Evolutionary conservation across 2,113 vertebrate species (phyloP).

Genomic region (Callaeas wilsoni): DNA sequence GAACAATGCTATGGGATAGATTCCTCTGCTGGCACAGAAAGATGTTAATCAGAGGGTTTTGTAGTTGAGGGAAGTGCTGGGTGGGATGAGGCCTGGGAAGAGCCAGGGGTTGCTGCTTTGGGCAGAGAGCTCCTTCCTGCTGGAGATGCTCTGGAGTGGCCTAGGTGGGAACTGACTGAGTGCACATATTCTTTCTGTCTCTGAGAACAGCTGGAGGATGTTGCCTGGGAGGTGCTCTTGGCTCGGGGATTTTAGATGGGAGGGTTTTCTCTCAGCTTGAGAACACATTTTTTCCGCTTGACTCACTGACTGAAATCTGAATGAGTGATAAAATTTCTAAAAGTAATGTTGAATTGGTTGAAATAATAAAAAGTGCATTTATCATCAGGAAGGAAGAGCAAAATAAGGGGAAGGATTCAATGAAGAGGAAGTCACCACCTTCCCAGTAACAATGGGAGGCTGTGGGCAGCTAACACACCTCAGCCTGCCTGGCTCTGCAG

Average conservation of each 20-base stretch:
- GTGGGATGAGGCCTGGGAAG: not conserved
- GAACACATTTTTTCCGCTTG: conserved; percentile 43
- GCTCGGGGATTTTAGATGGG: not conserved
- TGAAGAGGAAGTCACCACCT: conserved; percentile 3
- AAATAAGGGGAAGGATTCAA: not conserved
- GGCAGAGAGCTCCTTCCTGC: not conserved
- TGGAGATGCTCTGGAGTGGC: not conserved
- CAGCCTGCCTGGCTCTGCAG: not conserved
- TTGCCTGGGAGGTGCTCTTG: conserved; percentile 50
- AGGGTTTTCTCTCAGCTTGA: conserved; percentile 1
- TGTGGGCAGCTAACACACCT: not conserved
- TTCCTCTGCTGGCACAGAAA: not conserved
- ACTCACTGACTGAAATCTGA: conserved; percentile 38
- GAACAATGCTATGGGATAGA: not conserved
- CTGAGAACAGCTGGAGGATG: conserved; percentile 46
- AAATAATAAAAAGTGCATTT: conserved; percentile 33
- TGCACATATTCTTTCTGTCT: not conserved
- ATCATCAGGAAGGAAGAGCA: conserved; percentile 37
- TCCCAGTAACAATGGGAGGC: not conserved
- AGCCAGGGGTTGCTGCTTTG: not conserved
- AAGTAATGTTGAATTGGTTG: conserved; percentile 1
- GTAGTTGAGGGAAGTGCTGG: not conserved
- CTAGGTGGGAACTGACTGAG: not conserved
- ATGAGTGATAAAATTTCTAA: conserved; percentile 51
- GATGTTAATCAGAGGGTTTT: not conserved